These are phyloP conservation scores for Polyodon spathula DNA, from an alignment of 2,113 vertebrate species.

Conservation along the genomic window DNA sequence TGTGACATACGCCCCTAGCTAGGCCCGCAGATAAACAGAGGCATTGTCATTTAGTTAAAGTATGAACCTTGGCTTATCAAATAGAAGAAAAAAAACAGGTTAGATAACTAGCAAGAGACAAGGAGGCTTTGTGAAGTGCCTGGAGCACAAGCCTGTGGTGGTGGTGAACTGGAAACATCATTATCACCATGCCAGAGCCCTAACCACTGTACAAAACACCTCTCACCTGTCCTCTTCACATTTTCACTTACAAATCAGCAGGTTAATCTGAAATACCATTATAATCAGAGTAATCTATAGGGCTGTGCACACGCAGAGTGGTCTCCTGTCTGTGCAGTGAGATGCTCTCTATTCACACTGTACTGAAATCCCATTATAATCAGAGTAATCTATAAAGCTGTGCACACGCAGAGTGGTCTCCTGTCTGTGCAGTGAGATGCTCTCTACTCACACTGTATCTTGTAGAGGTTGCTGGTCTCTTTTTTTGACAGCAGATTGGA, in stretches of 20 bases:
- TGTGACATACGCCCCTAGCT: too few species aligned
- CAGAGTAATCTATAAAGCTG: not conserved
- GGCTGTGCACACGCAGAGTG: not conserved
- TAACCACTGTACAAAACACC: too few species aligned
- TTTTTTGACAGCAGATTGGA: constrained; percentile 92
- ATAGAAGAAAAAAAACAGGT: too few species aligned
- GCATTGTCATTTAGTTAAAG: too few species aligned
- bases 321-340: not conserved
- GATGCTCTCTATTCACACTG: constrained; percentile 63
- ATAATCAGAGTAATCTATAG: not conserved
- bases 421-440: not conserved
- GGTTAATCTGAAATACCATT: not conserved
- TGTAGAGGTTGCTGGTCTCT: constrained; percentile 89
- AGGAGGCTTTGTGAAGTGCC: too few species aligned
- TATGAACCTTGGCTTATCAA: too few species aligned
- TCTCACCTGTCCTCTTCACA: constrained; percentile 27
- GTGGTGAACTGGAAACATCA: too few species aligned
- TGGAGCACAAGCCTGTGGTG: too few species aligned
- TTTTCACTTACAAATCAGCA: not conserved
- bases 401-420: not conserved
- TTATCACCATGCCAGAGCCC: too few species aligned
- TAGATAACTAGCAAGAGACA: too few species aligned
- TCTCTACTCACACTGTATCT: constrained; percentile 80
- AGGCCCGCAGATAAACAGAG: too few species aligned
- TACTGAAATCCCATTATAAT: constrained; percentile 24